phyloP scores from a whole-genome alignment of 2,797 vertebrate species.

The Fistularia commersonii region DNA sequence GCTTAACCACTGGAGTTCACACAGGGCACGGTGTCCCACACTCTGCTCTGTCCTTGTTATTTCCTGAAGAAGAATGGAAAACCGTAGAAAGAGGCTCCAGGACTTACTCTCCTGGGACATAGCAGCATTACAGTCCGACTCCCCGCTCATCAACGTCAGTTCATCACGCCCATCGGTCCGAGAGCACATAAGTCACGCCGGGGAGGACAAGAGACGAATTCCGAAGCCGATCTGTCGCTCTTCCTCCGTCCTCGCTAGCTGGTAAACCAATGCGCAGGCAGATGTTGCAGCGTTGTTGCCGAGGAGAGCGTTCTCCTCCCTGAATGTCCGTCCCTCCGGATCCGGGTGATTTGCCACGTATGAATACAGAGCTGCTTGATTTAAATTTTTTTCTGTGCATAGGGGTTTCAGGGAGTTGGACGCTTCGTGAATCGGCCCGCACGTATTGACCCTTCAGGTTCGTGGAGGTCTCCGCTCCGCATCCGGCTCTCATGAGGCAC shows the following conservation, averaged over 20 bases:
- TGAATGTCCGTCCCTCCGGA: conserved; percentile 7
- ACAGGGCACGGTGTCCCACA: conserved; percentile 4
- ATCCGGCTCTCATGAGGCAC: conserved; percentile 56
- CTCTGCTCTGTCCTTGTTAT: conserved; percentile 32
- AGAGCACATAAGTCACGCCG: conserved; percentile 21
- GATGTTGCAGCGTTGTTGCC: conserved; percentile 22
- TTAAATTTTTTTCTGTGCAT: conserved; percentile 25
- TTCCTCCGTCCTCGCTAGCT: conserved; percentile 2
- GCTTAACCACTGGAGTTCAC: conserved; percentile 28
- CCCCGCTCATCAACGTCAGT: conserved; percentile 38
- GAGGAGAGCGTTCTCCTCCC: no score
- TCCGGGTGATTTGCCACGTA: conserved; percentile 4
- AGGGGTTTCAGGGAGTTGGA: conserved; percentile 25
- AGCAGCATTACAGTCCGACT: conserved; percentile 50
- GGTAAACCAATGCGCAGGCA: conserved; percentile 5
- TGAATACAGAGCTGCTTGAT: conserved; percentile 15
- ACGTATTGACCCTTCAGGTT: conserved; percentile 19
- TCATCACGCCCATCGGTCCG: conserved; percentile 33
- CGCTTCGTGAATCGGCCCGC: conserved; percentile 16
- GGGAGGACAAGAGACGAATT: conserved; percentile 10
- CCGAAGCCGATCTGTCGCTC: conserved; percentile 12
- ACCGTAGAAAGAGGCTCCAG: conserved; percentile 2
- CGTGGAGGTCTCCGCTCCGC: conserved; percentile 21
- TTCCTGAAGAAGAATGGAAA: conserved; percentile 33
- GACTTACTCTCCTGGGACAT: conserved; percentile 23